Evolutionary conservation across 2,113 vertebrate genomes (phyloP), one percentile per base, ranked within the genome.

Genomic region (Leptobrachium leishanense): DNA sequence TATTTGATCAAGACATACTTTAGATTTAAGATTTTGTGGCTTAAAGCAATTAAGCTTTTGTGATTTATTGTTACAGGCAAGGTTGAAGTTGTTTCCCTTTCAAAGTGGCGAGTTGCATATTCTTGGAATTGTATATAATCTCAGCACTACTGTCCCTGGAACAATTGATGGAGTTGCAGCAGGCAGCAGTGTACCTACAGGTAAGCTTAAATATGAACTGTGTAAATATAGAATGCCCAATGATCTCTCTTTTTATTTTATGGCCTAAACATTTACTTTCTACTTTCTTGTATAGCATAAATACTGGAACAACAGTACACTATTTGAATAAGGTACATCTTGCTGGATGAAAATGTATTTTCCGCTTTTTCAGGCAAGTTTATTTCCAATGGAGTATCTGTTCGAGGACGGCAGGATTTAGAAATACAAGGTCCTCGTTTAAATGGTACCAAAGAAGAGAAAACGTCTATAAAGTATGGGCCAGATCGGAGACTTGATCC

Each of bases 381-480:
- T 85, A 84, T 87, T 8, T 82, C 86, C 59, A 91, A 92, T 77
- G 85, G 89, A 2, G 89, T 96, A 85, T 92, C 89, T 84, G 97
- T 99, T 57, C 89, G 94, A 73, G 98, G 98, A 55, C 92, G 90
- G 64, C 97, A 99, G 85, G 95, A 99, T 82, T 91, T 99, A 85
- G 96, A 98, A 90, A 98, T 99, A 81, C 95, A 93, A 81, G 98
- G 98, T 5, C 96, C 94, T 79, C 92, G 98, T 42, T 94, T 99
- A 72, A 99, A 99, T 87, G 89, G 90, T 86, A 99, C 97, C 83
- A 99, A 99, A 88, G 97, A 98, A 84, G 97, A 99, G 79, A 99
- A 99, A 91, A 98, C 96, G 2, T 93, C 92, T 0, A 93, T 99
- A 82, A 92, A 87, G 74, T 95, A 98, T 43, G 96, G 97, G 76